Base-by-base conservation (phyloP, 1,140 invertebrate species). In the Apis laboriosa region DNA sequence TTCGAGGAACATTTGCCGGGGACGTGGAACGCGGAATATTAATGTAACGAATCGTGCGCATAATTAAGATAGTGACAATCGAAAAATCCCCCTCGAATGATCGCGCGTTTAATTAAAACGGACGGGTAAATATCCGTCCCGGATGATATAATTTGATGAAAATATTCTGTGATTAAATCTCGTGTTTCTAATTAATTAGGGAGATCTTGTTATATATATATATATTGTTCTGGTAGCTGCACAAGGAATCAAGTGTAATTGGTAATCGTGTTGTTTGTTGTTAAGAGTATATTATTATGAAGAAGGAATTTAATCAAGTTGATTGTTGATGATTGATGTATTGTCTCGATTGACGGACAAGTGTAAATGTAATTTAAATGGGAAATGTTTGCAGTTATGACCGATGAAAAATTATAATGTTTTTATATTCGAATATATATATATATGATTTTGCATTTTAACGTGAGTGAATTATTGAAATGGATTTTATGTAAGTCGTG, bases 1-100 rank as follows among this genome's bases (percentile, higher is more conserved):
- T 49, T 60, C 34, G 7, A 15, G 61, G 51, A 81, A 68, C 80
- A 34, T 53, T 81, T 60, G 34, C 34, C 24, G 68, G 55, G 64
- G 55, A 73, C 68, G 19, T 49, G 51, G 64, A 64, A 73, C 68
- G 19, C 58, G 51, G n/a, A 28, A 66, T 61, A 13, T 55, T 24
- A 55, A 2, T 43, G 15, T 19, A 43, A 1, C 55, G 43, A 80
- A 49, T 74, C 53, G 58, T 49, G 56, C 49, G n/a, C 24, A 64
- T 66, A 56, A 66, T 74, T 66, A 21, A 11, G 15, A 9, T 24
- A 64, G 9, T 63, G 15, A 24, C 19, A 15, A 34, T 56, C 2
- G 60, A 73, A 80, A 63, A 66, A 49, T 72, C 71, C 34, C 24
- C 21, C 17, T 49, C 11, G 34, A 24, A 71, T 61, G 21, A 4